Percentiles rank a stretch among this genome's conserved stretches.
Evolutionary conservation across 2,797 vertebrate genomes (phyloP).

Genomic region (Xenopus petersii): DNA sequence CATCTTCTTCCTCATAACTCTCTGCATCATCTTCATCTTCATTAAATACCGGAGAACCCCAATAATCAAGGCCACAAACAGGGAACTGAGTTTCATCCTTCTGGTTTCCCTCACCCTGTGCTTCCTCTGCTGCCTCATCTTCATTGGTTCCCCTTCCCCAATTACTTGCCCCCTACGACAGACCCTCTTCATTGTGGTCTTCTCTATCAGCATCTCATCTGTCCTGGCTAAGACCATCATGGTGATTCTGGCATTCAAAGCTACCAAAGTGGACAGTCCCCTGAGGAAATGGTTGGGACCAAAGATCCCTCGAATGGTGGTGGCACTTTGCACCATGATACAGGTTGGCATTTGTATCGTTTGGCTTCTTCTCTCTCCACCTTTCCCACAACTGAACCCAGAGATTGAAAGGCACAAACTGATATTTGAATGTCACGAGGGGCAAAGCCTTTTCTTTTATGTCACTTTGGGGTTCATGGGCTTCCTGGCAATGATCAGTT

Average conservation of each 20-base stretch:
- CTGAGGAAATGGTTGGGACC: conserved; percentile 33
- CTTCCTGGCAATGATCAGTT: conserved; percentile 16
- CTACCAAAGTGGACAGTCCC: conserved; percentile 16
- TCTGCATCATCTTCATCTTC: conserved; percentile 11
- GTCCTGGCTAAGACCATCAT: conserved; percentile 52
- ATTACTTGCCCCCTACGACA: conserved; percentile 22
- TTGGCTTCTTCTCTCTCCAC: conserved; percentile 29
- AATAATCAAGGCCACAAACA: conserved; percentile 32
- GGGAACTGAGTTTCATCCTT: conserved; percentile 36
- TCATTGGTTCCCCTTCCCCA: conserved; percentile 24
- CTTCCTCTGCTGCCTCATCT: conserved; percentile 36
- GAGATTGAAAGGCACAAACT: conserved; percentile 19
- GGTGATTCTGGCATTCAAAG: conserved; percentile 50
- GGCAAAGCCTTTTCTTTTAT: conserved; percentile 19
- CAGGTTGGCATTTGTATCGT: conserved; percentile 26
- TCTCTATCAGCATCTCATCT: conserved; percentile 34
- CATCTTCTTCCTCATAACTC: conserved; percentile 15
- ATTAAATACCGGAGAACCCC: conserved; percentile 23
- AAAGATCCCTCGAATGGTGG: conserved; percentile 7
- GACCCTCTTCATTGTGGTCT: conserved; percentile 18
- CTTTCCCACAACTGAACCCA: conserved; percentile 22
- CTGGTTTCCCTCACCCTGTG: conserved; percentile 26
- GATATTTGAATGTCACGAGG: conserved; percentile 33
- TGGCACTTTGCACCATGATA: conserved; percentile 1
- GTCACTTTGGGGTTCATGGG: conserved; percentile 23